These are phyloP conservation scores for Laodelphax striatellus DNA, from an alignment of 1,140 invertebrate species.

Conservation along the genomic window DNA sequence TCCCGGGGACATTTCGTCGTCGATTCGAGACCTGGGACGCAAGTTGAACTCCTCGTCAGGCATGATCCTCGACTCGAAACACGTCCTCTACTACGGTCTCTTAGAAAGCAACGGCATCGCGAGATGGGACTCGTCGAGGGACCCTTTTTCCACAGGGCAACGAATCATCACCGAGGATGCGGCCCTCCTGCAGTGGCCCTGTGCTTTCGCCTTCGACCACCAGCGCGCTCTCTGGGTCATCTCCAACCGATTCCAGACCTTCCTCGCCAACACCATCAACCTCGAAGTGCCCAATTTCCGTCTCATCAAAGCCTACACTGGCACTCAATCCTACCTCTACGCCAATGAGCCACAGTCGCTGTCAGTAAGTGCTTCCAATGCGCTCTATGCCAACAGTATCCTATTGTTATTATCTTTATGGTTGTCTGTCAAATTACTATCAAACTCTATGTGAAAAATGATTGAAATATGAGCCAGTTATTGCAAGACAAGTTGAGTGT, in stretches of 20 bases:
- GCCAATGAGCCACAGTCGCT: not conserved
- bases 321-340: conserved; percentile 50
- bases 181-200: conserved; percentile 54
- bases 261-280: conserved; percentile 39
- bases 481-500: too few species aligned
- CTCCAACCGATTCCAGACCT: conserved; percentile 49
- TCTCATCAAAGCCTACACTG: conserved; percentile 39
- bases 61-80: conserved; percentile 36
- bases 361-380: too few species aligned
- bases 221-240: conserved; percentile 49
- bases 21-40: conserved; percentile 8
- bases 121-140: conserved; percentile 45
- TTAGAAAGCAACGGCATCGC: conserved; percentile 49
- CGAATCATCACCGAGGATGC: conserved; percentile 48
- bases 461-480: too few species aligned
- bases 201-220: conserved; percentile 54
- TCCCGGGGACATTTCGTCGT: conserved; percentile 23
- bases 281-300: conserved; percentile 43
- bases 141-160: conserved; percentile 31
- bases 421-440: too few species aligned
- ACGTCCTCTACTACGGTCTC: conserved; percentile 51
- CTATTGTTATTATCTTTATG: too few species aligned
- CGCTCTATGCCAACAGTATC: too few species aligned
- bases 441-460: too few species aligned
- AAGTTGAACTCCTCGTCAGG: conserved; percentile 19